These are phyloP conservation scores for Cyclopterus lumpus DNA, from an alignment of 2,797 vertebrate species.

Conservation along the genomic window DNA sequence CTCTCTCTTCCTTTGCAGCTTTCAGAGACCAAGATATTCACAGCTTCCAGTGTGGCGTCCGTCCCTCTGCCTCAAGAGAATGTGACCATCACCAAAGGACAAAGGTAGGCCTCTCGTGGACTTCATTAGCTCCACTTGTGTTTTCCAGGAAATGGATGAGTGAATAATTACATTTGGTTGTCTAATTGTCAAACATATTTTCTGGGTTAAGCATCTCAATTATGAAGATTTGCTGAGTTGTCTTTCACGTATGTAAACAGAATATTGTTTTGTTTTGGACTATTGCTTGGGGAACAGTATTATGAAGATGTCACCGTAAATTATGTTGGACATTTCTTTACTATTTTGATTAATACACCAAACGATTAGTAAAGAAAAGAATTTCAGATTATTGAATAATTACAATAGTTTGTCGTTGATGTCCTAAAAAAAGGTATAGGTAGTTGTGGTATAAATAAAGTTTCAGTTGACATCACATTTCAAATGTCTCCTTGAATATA, in stretches of 20 bases:
- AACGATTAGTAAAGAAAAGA: neutral
- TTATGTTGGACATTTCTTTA: neutral
- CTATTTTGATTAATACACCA: neutral
- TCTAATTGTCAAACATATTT: neutral
- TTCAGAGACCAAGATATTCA: conserved; percentile 99
- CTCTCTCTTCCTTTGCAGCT: conserved; percentile 81
- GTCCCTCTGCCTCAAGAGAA: conserved; percentile 92
- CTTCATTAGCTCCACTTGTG: neutral
- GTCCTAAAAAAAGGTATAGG: neutral
- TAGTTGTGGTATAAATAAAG: neutral
- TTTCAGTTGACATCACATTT: neutral
- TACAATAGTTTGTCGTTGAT: neutral
- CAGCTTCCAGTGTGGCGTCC: conserved; percentile 94
- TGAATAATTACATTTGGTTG: neutral
- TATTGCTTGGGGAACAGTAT: neutral
- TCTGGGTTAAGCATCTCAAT: neutral
- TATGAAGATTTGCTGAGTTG: neutral
- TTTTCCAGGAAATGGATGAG: neutral
- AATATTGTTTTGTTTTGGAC: neutral
- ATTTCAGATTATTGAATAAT: neutral
- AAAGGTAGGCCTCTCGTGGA: conserved; percentile 84
- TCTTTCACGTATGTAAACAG: neutral
- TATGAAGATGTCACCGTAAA: neutral
- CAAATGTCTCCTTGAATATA: neutral
- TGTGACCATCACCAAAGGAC: conserved; percentile 98